Conservation (phyloP, 2,888 invertebrate species). For the Synanthedon formicaeformis region DNA sequence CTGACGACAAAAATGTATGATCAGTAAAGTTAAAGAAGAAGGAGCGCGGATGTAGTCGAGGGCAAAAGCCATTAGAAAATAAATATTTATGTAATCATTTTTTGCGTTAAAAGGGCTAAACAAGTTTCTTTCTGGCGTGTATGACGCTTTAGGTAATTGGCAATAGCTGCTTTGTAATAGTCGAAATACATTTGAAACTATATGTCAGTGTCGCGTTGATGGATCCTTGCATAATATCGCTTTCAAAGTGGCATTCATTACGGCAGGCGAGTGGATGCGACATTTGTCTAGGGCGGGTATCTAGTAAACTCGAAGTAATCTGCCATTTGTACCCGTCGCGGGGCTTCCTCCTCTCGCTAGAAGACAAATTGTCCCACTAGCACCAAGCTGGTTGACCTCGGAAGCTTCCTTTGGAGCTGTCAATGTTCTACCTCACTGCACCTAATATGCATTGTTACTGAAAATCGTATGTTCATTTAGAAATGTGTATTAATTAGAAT, state of each 20-base stretch:
- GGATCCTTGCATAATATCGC: conserved; percentile 32
- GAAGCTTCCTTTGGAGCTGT: conserved; percentile 3
- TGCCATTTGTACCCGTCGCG: conserved; percentile 47
- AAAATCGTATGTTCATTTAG: too few species aligned
- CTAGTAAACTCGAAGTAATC: conserved; percentile 46
- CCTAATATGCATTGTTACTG: too few species aligned
- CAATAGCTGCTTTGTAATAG: background rate
- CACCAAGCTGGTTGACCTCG: conserved; percentile 17
- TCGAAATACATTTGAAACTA: conserved; percentile 21
- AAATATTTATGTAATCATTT: too few species aligned
- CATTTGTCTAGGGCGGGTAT: conserved; percentile 28
- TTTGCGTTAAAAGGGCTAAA: too few species aligned
- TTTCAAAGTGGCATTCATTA: conserved; percentile 40
- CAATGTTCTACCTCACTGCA: too few species aligned
- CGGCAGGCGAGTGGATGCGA: conserved; percentile 22
- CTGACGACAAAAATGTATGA: too few species aligned
- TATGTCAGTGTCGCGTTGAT: conserved; percentile 23
- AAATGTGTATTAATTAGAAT: too few species aligned
- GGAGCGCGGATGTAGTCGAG: too few species aligned
- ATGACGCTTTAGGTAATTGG: too few species aligned
- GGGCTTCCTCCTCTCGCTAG: conserved; percentile 25
- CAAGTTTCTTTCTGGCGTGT: too few species aligned
- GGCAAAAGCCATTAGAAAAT: too few species aligned
- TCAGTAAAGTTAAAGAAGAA: too few species aligned
- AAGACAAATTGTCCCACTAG: conserved; percentile 34